Percentiles rank a stretch among this genome's conserved stretches.
Evolutionary conservation across 2,797 vertebrate genomes (phyloP).

Genomic region (Phalloptychus januarius): DNA sequence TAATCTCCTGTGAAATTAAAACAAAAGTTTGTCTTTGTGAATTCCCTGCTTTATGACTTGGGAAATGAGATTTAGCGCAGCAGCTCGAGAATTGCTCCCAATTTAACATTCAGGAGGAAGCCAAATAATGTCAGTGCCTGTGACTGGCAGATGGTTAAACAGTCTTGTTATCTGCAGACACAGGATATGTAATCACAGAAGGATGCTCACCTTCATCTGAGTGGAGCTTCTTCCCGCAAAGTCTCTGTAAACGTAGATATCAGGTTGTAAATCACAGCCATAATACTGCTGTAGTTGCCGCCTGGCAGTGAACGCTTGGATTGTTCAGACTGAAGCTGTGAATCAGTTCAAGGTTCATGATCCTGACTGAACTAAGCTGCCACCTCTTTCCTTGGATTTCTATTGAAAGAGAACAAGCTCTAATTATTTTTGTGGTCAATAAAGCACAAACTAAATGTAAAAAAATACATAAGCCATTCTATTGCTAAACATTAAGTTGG

Average conservation of each 20-base stretch:
- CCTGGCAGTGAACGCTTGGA: conserved; percentile 39
- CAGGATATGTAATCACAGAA: conserved; percentile 51
- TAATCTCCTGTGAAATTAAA: conserved; percentile 68
- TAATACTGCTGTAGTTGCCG: conserved; percentile 28
- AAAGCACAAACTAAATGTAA: conserved; percentile 23
- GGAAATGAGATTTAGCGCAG: conserved; percentile 48
- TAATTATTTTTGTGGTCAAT: conserved; percentile 15
- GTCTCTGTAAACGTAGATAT: conserved; percentile 45
- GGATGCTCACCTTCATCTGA: conserved; percentile 40
- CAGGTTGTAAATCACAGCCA: conserved; percentile 59
- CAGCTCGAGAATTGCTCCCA: conserved; percentile 41
- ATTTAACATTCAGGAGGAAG: conserved; percentile 54
- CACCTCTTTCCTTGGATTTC: background rate
- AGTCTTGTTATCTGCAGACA: conserved; percentile 60
- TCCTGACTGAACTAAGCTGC: background rate
- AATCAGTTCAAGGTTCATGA: conserved; percentile 28
- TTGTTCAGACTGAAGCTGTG: conserved; percentile 11
- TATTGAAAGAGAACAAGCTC: conserved; percentile 10
- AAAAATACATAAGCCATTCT: background rate
- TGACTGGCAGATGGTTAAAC: conserved; percentile 75
- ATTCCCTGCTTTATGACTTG: conserved; percentile 57
- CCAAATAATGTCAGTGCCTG: conserved; percentile 41
- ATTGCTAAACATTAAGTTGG: conserved; percentile 8
- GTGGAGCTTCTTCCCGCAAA: conserved; percentile 30
- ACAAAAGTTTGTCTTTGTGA: conserved; percentile 54